Evolutionary conservation across 2,113 vertebrate genomes (phyloP), one percentile per base, ranked within the genome.

Genomic region (Gadus macrocephalus): DNA sequence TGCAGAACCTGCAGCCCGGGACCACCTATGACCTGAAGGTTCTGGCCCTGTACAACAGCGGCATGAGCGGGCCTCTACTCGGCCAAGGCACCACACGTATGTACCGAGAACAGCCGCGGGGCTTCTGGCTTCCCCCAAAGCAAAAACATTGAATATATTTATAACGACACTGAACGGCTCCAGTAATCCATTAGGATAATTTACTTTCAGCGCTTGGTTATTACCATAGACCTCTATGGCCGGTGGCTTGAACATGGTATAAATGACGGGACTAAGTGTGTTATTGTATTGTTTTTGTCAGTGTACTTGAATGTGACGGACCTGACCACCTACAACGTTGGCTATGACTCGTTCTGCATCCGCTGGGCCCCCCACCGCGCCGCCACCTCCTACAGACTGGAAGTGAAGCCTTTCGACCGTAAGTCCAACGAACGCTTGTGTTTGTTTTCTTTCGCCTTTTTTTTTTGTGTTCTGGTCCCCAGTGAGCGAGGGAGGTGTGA

Each of bases 261-360:
- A 49, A 49, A 49, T 49, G 42, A 9, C 12, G 42, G 42, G 12
- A 49, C 42, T 49, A 49, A 49, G 42, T 12, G 42, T 49, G 42
- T 9, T 7, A n/a, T 58, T 58, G 5, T 58, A 14, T 58, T 58
- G n/a, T 72, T 73, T 27, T 20, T 69, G 66, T 53, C 78, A 99
- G 97, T 99, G 64, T 98, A 96, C 87, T 89, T 99, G 84, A 99
- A 98, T 63, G 95, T 99, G 79, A 94, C 94, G 8, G 95, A 94
- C 83, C 86, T 98, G 82, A 93, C 73, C 80, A 96, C 90, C 61
- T 96, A 97, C 83, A 92, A 97, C 22, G 91, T 98, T 3, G 93
- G 91, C 58, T 95, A 95, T 80, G 93, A 99, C 75, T 91, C 90
- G 1, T 95, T 95, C 88, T 99, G 97, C 87, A 83, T 97, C 63